Evolutionary conservation across 2,797 vertebrate genomes (phyloP).

Genomic region (Enteromius paludinosus): DNA sequence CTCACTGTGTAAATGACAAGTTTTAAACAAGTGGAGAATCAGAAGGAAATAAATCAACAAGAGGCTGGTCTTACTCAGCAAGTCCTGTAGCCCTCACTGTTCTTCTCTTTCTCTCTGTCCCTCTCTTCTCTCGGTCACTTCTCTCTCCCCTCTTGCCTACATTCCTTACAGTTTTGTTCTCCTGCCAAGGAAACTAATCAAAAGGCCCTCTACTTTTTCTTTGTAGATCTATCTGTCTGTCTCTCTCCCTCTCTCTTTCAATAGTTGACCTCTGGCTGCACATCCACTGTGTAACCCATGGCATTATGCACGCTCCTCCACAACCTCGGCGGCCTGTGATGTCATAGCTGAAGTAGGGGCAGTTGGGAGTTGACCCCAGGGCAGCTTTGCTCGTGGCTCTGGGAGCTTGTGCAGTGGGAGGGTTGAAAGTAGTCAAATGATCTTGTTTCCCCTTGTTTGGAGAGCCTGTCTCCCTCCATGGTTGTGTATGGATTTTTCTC

Average conservation of each 20-base stretch:
- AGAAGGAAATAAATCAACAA: slow-evolving; percentile 70
- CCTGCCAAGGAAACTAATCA: slow-evolving; percentile 90
- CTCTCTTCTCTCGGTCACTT: slow-evolving; percentile 71
- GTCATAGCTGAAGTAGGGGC: slow-evolving; percentile 67
- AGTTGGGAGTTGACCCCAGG: slow-evolving; percentile 66
- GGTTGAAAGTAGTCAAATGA: slow-evolving; percentile 62
- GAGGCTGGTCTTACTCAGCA: slow-evolving; percentile 72
- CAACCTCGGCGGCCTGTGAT: slow-evolving; percentile 67
- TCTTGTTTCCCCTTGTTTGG: slow-evolving; percentile 69
- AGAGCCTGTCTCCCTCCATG: slow-evolving; percentile 65
- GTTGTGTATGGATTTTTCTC: slow-evolving; percentile 62
- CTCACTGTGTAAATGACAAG: slow-evolving; percentile 5
- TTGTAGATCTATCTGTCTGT: slow-evolving; percentile 69
- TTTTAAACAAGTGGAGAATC: slow-evolving; percentile 15
- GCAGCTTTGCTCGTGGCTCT: slow-evolving; percentile 67
- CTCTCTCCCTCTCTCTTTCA: slow-evolving; percentile 27
- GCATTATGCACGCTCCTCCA: slow-evolving; percentile 65
- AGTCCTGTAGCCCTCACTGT: slow-evolving; percentile 60
- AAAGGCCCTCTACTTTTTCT: slow-evolving; percentile 70
- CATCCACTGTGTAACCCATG: slow-evolving; percentile 51
- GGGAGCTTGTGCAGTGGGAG: slow-evolving; percentile 57
- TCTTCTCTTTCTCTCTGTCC: slow-evolving; percentile 59
- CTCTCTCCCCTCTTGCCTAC: slow-evolving; percentile 81
- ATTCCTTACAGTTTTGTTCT: slow-evolving; percentile 90
- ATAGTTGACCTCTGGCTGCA: slow-evolving; percentile 17